Percentiles rank a stretch among this genome's conserved stretches.
These are phyloP conservation scores for Sapajus apella DNA, from an alignment of 2,113 vertebrate genomes.

Conservation along the genomic window DNA sequence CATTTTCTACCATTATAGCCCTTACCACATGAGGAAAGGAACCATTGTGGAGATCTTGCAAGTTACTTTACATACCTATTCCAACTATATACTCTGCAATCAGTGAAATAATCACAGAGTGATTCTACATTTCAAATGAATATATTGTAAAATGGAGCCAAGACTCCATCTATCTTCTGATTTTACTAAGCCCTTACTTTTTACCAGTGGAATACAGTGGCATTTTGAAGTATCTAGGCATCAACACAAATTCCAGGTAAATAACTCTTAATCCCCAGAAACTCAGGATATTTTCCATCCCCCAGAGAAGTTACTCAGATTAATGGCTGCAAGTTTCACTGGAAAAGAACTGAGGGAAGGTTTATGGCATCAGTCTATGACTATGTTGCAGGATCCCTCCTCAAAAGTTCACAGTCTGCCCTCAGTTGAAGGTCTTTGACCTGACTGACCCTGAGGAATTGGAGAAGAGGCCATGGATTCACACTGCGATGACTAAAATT, in stretches of 20 bases:
- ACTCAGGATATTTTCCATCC: not conserved
- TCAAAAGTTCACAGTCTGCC: not conserved
- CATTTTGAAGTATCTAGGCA: not conserved
- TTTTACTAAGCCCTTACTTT: not conserved
- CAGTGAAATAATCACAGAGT: not conserved
- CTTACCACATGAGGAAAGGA: not conserved
- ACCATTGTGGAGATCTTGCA: not conserved
- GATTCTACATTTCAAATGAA: not conserved
- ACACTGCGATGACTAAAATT: not conserved
- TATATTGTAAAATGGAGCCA: not conserved
- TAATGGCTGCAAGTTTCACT: not conserved
- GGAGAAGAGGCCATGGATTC: not conserved
- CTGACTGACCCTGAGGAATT: not conserved
- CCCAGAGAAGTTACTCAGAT: not conserved
- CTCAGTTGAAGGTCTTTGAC: not conserved
- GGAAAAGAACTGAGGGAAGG: not conserved
- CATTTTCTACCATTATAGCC: not conserved
- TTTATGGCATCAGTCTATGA: not conserved
- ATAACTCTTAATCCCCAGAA: not conserved
- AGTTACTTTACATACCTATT: not conserved
- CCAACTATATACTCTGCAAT: not conserved
- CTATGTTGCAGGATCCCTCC: not conserved
- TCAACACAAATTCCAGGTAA: not conserved
- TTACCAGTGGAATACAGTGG: not conserved
- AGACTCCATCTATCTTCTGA: not conserved